Evolutionary conservation across 2,888 invertebrate species (phyloP).

Genomic region (Apodemia hepburni): DNA sequence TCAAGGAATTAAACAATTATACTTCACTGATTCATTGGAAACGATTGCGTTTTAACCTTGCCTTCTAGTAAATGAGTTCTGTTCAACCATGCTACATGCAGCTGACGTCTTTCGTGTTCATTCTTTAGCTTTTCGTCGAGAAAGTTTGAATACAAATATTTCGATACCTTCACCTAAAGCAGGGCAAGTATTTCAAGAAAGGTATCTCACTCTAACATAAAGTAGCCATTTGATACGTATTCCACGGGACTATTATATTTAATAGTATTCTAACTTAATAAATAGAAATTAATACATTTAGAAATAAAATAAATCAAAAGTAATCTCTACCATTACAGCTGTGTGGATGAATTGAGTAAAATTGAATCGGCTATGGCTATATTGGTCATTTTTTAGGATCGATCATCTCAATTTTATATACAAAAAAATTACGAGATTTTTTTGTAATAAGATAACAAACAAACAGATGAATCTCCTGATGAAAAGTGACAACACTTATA

Average conservation of each 20-base stretch:
- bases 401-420: no score
- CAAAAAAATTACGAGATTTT: no score
- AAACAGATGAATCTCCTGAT: no score
- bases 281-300: background rate
- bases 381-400: no score
- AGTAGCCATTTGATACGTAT: background rate
- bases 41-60: slow-evolving; percentile 27
- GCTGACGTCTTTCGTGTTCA: slow-evolving; percentile 2
- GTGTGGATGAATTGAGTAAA: no score
- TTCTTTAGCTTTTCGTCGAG: slow-evolving; percentile 19
- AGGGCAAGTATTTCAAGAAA: background rate
- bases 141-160: slow-evolving; percentile 32
- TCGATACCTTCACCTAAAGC: slow-evolving; percentile 16
- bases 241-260: background rate
- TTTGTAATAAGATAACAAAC: no score
- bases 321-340: no score
- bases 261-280: background rate
- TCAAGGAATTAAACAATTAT: slow-evolving; percentile 51
- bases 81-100: background rate
- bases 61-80: slow-evolving; percentile 22
- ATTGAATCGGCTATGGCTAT: no score
- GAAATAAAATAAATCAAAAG: background rate
- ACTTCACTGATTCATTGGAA: slow-evolving; percentile 42
- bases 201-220: slow-evolving; percentile 3
- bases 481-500: no score